Percentiles rank a stretch among this genome's conserved stretches.
These are phyloP conservation scores for Planiliza haematocheilus DNA, from an alignment of 2,113 vertebrate genomes.

Conservation along the genomic window DNA sequence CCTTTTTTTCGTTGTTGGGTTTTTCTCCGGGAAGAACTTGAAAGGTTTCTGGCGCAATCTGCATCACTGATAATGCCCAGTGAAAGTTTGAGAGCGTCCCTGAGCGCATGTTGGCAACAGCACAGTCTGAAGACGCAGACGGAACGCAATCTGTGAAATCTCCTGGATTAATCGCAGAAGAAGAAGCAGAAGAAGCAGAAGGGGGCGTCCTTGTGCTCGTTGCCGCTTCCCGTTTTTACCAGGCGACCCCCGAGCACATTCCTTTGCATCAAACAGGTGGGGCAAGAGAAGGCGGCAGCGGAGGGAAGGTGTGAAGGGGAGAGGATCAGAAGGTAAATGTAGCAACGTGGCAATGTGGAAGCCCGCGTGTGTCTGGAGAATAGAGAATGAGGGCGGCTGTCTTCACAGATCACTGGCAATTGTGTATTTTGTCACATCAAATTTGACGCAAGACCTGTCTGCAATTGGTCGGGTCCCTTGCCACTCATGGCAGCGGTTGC, in stretches of 20 bases:
- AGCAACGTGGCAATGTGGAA: conserved; percentile 16
- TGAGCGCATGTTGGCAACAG: conserved; percentile 18
- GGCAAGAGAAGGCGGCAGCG: conserved; percentile 20
- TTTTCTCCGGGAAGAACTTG: conserved; percentile 25
- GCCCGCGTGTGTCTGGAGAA: conserved; percentile 27
- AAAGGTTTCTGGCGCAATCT: conserved; percentile 39
- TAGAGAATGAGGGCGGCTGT: conserved; percentile 40
- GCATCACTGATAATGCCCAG: conserved; percentile 4
- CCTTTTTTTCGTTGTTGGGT: conserved; percentile 20
- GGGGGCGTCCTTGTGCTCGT: not conserved
- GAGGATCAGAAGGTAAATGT: conserved; percentile 47
- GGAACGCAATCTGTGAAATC: conserved; percentile 6
- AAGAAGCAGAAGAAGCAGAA: conserved; percentile 1
- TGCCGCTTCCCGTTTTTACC: conserved; percentile 29
- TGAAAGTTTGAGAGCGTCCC: conserved; percentile 31
- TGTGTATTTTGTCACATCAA: conserved; percentile 70
- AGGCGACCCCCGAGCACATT: conserved; percentile 5
- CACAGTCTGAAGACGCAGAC: conserved; percentile 7
- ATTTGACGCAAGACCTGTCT: conserved; percentile 60
- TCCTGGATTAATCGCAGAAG: conserved; percentile 2
- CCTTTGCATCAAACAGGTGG: conserved; percentile 64
- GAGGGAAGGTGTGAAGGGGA: conserved; percentile 49
- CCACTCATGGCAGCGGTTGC: conserved; percentile 46
- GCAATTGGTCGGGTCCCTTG: conserved; percentile 58
- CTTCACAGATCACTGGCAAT: conserved; percentile 64